These are phyloP conservation scores for Amphipoea lucens DNA, from an alignment of 2,888 invertebrate genomes.

Conservation along the genomic window DNA sequence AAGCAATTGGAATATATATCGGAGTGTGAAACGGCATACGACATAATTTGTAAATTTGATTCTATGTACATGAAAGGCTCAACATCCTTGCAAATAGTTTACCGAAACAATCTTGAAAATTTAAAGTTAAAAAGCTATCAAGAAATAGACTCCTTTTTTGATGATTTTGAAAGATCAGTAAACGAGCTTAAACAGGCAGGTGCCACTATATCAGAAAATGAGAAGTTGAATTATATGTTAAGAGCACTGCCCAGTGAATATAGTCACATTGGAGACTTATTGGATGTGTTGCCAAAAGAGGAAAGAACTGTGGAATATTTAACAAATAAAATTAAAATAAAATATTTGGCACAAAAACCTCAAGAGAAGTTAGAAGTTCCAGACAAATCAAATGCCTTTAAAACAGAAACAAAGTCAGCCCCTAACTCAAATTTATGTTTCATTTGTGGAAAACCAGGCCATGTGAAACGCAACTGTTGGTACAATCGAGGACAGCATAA, in stretches of 20 bases:
- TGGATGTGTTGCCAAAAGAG: neutral
- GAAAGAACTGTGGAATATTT: neutral
- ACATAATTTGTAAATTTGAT: slow-evolving; percentile 2
- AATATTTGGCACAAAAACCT: neutral
- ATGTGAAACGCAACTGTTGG: slow-evolving; percentile 2
- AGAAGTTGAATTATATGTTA: slow-evolving; percentile 4
- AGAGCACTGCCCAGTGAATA: neutral
- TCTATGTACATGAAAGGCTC: neutral
- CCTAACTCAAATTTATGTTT: neutral
- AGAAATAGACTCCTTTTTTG: neutral
- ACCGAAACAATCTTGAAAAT: neutral
- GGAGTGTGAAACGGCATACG: slow-evolving; percentile 6
- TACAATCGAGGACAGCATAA: slow-evolving; percentile 1
- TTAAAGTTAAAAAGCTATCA: neutral
- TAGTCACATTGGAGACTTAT: slow-evolving; percentile 5
- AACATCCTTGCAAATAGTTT: slow-evolving; percentile 1
- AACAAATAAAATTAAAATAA: neutral
- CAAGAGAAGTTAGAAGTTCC: neutral
- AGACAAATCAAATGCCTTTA: slow-evolving; percentile 1
- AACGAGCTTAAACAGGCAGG: slow-evolving; percentile 4
- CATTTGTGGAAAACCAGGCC: slow-evolving; percentile 4
- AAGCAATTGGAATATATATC: neutral
- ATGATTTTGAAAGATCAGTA: neutral
- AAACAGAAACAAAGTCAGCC: neutral
- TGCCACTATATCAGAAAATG: neutral